These are phyloP conservation scores for Alloplasta piceator DNA, from an alignment of 2,888 invertebrate genomes.

Conservation along the genomic window DNA sequence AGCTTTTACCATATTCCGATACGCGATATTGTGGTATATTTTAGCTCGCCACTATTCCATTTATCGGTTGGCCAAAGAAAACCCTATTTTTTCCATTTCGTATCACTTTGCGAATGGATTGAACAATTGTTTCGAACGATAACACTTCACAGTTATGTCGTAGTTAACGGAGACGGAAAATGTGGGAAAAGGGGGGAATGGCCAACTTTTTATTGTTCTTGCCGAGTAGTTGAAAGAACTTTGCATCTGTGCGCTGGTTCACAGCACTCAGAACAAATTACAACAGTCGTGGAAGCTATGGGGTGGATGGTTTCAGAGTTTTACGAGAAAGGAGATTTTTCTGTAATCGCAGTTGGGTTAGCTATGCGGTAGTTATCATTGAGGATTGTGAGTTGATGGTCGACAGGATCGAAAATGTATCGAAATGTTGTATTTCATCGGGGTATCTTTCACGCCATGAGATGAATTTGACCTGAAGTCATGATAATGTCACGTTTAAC, in stretches of 20 bases:
- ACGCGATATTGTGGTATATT: conserved; percentile 21
- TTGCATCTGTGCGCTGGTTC: background rate
- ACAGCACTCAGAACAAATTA: background rate
- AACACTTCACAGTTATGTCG: background rate
- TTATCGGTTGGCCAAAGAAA: background rate
- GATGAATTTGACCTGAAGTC: too few species aligned
- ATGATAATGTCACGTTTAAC: too few species aligned
- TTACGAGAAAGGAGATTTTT: too few species aligned
- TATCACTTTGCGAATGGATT: conserved; percentile 23
- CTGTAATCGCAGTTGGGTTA: too few species aligned
- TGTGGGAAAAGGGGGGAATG: background rate
- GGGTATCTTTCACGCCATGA: too few species aligned
- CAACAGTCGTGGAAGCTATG: background rate
- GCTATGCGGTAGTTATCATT: too few species aligned
- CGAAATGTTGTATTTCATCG: too few species aligned
- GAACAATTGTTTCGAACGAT: conserved; percentile 25
- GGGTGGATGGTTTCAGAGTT: too few species aligned
- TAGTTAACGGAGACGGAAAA: background rate
- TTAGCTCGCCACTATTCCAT: too few species aligned
- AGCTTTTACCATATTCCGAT: conserved; percentile 29
- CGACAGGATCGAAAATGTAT: too few species aligned
- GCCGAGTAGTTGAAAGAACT: background rate
- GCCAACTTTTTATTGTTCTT: background rate
- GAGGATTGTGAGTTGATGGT: too few species aligned
- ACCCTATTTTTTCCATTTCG: conserved; percentile 2